Percentiles rank a stretch among this genome's conserved stretches.
phyloP scores from a whole-genome alignment of 2,113 vertebrate species.

The Clarias macrocephalus region DNA sequence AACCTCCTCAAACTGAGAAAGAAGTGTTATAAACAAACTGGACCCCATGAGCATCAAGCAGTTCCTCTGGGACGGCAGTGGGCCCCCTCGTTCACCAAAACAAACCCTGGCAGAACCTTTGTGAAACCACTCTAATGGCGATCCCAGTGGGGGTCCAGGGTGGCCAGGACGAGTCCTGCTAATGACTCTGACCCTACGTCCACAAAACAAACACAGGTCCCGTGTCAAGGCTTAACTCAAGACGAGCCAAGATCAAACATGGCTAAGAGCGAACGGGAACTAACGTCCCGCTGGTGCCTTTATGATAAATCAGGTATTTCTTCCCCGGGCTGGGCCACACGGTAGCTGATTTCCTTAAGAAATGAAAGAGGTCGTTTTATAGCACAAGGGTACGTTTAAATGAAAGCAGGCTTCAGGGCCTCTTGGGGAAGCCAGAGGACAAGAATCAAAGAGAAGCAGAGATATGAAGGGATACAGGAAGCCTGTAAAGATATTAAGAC shows the following conservation, averaged over 20 bases:
- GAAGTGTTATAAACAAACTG: slow-evolving; percentile 83
- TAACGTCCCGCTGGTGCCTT: not conserved
- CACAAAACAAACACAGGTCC: slow-evolving; percentile 17
- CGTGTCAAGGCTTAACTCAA: not conserved
- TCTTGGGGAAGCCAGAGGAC: slow-evolving; percentile 43
- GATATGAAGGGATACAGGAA: slow-evolving; percentile 39
- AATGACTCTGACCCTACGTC: slow-evolving; percentile 63
- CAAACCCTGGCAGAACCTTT: slow-evolving; percentile 76
- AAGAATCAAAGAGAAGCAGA: slow-evolving; percentile 33
- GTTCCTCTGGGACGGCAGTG: slow-evolving; percentile 64
- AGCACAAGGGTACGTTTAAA: slow-evolving; percentile 41
- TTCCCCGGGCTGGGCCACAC: slow-evolving; percentile 14
- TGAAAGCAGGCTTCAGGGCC: slow-evolving; percentile 50
- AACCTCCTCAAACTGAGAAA: slow-evolving; percentile 80
- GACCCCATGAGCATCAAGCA: slow-evolving; percentile 79
- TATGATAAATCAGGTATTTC: not conserved
- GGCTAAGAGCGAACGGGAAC: not conserved
- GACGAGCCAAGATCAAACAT: not conserved
- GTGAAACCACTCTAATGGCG: slow-evolving; percentile 73
- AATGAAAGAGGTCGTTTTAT: slow-evolving; percentile 53
- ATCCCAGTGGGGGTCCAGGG: slow-evolving; percentile 67
- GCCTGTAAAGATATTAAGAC: slow-evolving; percentile 35
- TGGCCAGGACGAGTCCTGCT: slow-evolving; percentile 65
- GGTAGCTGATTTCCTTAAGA: slow-evolving; percentile 59
- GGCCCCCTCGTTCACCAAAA: slow-evolving; percentile 71